A percentile compares a stretch with the other conserved stretches of the same genome.
Evolutionary conservation across 2,113 vertebrate species (phyloP).

Genomic region (Uropsilus gracilis): DNA sequence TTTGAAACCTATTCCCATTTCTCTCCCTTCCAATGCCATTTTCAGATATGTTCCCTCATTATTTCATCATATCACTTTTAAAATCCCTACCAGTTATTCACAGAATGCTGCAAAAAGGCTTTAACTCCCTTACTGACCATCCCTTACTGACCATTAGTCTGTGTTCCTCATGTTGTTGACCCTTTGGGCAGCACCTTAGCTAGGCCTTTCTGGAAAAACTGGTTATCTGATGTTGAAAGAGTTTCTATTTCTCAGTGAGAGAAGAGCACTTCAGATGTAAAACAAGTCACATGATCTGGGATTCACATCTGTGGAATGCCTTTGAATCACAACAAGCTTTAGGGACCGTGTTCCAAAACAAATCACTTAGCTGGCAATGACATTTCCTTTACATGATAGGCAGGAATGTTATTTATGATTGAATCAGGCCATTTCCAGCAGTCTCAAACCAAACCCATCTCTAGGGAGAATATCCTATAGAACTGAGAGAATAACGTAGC

Average conservation of each 20-base stretch:
- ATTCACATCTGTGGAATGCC: background rate
- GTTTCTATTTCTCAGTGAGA: constrained; percentile 3
- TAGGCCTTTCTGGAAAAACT: background rate
- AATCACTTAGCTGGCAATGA: constrained; percentile 29
- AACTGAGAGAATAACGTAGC: background rate
- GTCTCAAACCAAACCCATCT: constrained; percentile 21
- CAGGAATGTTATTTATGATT: constrained; percentile 35
- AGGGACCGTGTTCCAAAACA: background rate
- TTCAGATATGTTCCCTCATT: background rate
- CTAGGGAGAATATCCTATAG: constrained; percentile 13
- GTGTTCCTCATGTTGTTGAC: background rate
- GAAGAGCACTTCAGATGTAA: background rate
- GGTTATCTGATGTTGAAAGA: background rate
- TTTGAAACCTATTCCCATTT: background rate
- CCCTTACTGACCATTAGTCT: background rate
- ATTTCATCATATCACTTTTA: background rate
- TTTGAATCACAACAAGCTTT: constrained; percentile 29
- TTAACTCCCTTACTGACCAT: background rate
- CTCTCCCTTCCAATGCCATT: background rate
- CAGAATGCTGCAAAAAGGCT: background rate
- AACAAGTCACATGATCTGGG: background rate
- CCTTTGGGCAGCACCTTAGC: background rate
- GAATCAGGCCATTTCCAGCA: background rate
- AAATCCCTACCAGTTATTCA: background rate
- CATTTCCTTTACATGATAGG: background rate